A percentile compares a stretch with the other conserved stretches of the same genome.
Evolutionary conservation across 2,888 invertebrate species (phyloP).

Genomic region (Drosophila neotestacea): DNA sequence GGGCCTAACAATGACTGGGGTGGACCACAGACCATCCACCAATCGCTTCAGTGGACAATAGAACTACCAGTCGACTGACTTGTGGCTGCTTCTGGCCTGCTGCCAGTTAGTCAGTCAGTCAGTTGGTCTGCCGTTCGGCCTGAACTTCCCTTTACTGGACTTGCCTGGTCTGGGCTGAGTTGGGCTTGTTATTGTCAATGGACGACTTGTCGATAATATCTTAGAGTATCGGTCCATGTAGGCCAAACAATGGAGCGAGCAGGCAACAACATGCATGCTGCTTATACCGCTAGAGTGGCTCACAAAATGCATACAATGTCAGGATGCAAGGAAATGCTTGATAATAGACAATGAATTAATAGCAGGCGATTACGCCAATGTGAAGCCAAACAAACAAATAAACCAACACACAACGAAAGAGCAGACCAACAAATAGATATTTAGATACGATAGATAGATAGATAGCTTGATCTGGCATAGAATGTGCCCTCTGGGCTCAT

Average conservation of each 20-base stretch:
- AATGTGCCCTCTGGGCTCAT: slow-evolving; percentile 28
- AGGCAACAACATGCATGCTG: slow-evolving; percentile 52
- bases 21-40: slow-evolving; percentile 38
- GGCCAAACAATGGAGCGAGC: slow-evolving; percentile 63
- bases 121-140: slow-evolving; percentile 13
- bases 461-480: slow-evolving; percentile 17
- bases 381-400: slow-evolving; percentile 53
- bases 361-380: slow-evolving; percentile 71
- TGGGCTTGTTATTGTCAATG: slow-evolving; percentile 64
- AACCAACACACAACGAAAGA: slow-evolving; percentile 38
- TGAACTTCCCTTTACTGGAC: too few species aligned
- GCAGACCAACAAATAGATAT: slow-evolving; percentile 54
- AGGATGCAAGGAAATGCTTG: slow-evolving; percentile 61
- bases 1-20: slow-evolving; percentile 69
- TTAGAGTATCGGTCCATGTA: slow-evolving; percentile 75
- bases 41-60: slow-evolving; percentile 67
- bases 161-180: background rate
- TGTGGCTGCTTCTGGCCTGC: slow-evolving; percentile 13
- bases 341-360: slow-evolving; percentile 80
- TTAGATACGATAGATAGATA: slow-evolving; percentile 52
- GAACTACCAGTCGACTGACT: slow-evolving; percentile 38
- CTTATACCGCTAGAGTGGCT: slow-evolving; percentile 52
- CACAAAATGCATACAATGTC: slow-evolving; percentile 79
- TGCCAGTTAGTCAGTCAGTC: slow-evolving; percentile 12
- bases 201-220: slow-evolving; percentile 77